Evolutionary conservation across 2,888 invertebrate genomes (phyloP).

Genomic region (Mylabris sibirica): DNA sequence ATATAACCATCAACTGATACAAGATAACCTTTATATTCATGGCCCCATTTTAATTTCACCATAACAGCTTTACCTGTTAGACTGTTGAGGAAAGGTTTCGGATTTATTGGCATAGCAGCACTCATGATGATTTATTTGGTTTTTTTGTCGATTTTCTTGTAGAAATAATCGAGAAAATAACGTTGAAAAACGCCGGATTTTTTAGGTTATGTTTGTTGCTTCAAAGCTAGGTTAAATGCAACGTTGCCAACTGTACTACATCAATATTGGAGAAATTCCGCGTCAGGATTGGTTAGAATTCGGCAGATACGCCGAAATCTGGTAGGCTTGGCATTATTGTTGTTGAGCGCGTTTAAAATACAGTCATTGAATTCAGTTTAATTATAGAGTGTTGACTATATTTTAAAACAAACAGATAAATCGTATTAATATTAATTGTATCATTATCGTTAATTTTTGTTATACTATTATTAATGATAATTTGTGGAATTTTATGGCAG

Average conservation of each 20-base stretch:
- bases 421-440: background rate
- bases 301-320: too few species aligned
- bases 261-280: too few species aligned
- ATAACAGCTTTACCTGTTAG: constrained; percentile 97
- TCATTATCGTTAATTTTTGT: background rate
- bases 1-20: constrained; percentile 99
- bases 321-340: too few species aligned
- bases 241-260: background rate
- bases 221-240: constrained; percentile 19
- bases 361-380: background rate
- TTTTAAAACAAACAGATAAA: background rate
- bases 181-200: constrained; percentile 19
- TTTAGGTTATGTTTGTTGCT: background rate
- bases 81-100: constrained; percentile 98
- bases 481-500: background rate
- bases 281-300: too few species aligned
- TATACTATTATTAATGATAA: background rate
- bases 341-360: too few species aligned
- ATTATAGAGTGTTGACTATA: background rate
- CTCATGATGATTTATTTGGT: constrained; percentile 63
- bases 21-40: constrained; percentile 97
- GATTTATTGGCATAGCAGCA: constrained; percentile 95
- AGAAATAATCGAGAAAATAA: constrained; percentile 9
- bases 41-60: constrained; percentile 99
- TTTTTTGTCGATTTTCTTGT: background rate